Evolutionary conservation across 1,140 invertebrate species (phyloP), one percentile per base, ranked within the genome.

Genomic region (Anthonomus grandis): DNA sequence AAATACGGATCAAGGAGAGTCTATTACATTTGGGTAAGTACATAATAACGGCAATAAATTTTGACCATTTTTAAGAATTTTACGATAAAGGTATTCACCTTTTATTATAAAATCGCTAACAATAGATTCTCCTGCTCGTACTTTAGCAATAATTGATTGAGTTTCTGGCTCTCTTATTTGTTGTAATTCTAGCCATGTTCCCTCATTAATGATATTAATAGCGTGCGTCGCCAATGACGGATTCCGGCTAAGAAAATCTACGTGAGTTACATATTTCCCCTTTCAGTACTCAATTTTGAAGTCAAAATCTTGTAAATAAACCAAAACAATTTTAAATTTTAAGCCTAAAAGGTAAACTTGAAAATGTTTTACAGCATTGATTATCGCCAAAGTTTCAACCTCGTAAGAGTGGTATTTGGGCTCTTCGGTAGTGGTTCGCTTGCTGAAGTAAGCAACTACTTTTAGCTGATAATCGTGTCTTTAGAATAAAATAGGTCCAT

Each of bases 321-420:
- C 55, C 68, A 66, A 71, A 34, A 63, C 58, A 2, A 72, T 60
- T 4, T 45, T 65, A 49, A 71, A 70, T 23, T 67, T 52, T 6
- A 61, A 60, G 3, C 69, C 68, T 55, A 65, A 10, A 21, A 44
- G 21, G 21, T 44, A 44, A 23, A 44, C 41, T 64, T 63, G 27
- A 39, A 70, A 72, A 53, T 70, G 60, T 51, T 66, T 55, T 2
- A 67, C 41, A 1, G 68, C 21, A 24, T 62, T 54, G 10, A 75
- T 68, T 0, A 76, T 66, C 0, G 71, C 73, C 3, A 76, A 15
- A 25, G 70, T 74, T 24, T 76, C 70, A 0, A 74, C 36, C 27
- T 75, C 71, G 36, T 71, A 74, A 0, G 69, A 74, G 60, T 74
- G 70, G 63, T 75, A 72, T 39, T 62, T 57, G 9, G 54, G 9